phyloP scores from a whole-genome alignment of 1,140 invertebrate genomes.

The Tribolium madens region DNA sequence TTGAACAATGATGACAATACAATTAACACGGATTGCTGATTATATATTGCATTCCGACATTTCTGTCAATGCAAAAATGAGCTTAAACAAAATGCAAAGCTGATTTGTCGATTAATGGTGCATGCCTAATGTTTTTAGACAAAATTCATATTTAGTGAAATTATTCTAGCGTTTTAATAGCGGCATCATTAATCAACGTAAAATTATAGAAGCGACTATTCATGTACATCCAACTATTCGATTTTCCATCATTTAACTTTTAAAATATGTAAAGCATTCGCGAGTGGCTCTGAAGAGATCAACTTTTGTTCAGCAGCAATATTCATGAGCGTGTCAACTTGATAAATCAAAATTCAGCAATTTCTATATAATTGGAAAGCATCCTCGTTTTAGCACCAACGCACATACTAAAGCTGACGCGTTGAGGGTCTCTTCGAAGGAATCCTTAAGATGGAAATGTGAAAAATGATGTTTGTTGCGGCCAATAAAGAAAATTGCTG shows the following conservation, averaged over 20 bases:
- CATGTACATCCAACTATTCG: not conserved
- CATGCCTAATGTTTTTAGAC: not conserved
- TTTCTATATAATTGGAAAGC: conserved; percentile 27
- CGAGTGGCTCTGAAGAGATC: not conserved
- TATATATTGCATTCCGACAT: not conserved
- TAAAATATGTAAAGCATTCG: not conserved
- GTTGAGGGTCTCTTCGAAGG: not conserved
- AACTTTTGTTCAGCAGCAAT: not conserved
- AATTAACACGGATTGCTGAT: conserved; percentile 23
- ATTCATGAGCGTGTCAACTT: conserved; percentile 8
- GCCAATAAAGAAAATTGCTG: conserved; percentile 31
- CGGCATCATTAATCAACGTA: not conserved
- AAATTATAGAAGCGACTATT: not conserved
- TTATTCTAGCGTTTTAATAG: conserved; percentile 2
- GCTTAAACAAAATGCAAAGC: conserved; percentile 10
- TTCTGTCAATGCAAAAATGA: conserved; percentile 9
- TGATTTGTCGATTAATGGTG: conserved; percentile 25
- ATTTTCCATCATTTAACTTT: not conserved
- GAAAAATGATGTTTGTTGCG: conserved; percentile 25
- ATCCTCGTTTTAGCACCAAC: not conserved
- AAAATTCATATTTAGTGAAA: conserved; percentile 12
- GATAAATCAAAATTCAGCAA: conserved; percentile 36
- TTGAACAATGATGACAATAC: conserved; percentile 24
- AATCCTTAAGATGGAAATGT: conserved; percentile 8
- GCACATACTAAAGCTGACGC: conserved; percentile 7